Evolutionary conservation across 2,797 vertebrate genomes (phyloP), one percentile per base, ranked within the genome.

Genomic region (Erithacus rubecula): DNA sequence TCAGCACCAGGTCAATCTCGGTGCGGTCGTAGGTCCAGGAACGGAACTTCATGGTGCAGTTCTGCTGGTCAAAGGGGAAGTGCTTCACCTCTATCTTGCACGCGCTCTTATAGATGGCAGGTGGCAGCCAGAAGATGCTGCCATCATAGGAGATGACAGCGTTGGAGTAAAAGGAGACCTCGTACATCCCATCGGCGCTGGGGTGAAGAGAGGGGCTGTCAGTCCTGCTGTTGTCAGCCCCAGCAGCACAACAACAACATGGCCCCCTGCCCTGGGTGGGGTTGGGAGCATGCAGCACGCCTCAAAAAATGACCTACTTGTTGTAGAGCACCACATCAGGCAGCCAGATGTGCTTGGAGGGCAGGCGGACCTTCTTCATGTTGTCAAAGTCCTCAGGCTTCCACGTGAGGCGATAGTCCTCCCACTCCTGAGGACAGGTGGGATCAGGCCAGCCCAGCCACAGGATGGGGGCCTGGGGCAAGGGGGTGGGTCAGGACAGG

Each of bases 21-120:
- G 99, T 99, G 92, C 98, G 99, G 97, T 99, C 99, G 0, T 99
- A 99, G 23, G 99, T 99, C 99, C 99, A 99, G 4, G 99, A 99
- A 52, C 99, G 99, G 97, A 99, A 99, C 93, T 98, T 99, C 94
- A 99, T 98, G 18, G 99, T 99, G 97, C 99, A 99, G 97, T 99
- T 99, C 98, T 99, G 99, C 98, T 99, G 99, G 98, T 99, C 99
- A 1, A 99, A 99, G 5, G 99, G 99, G 97, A 99, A 99, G 94
- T 99, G 99, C 96, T 99, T 99, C 52, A 99, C 99, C 95, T 99
- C 99, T 1, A 99, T 99, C 97, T 99, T 99, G 96, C 99, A 99
- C 0, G 99, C 99, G 0, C 99, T 99, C 97, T 99, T 99, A 95
- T 99, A 99, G 97, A 99, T 99, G 92, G 99, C 99, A 0, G 99